Evolutionary conservation across 2,113 vertebrate species (phyloP), one percentile per base, ranked within the genome.

Genomic region (Illadopsis cleaveri): DNA sequence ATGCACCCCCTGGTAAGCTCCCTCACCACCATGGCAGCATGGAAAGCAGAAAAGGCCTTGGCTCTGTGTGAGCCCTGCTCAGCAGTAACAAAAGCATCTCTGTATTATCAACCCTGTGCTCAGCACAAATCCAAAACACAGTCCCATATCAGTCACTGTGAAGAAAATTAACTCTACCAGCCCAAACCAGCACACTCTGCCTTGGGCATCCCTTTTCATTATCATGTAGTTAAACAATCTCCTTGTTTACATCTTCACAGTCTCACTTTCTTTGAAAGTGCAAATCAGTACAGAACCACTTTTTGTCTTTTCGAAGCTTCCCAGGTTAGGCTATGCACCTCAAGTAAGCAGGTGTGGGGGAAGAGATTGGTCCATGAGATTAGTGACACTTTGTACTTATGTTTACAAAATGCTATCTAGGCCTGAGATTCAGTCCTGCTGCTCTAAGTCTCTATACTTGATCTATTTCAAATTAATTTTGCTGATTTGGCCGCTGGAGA

Each of bases 1-100:
- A 6, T 6, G 13, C 5, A 62, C 7, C 12, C 9, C 17, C 48
- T n/a, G n/a, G n/a, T n/a, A n/a, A 47, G 4, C 1, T 2, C 0
- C 24, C 20, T 64, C 14, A 30, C 21, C 12, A 33, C 12, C 0
- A 0, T 27, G 25, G 20, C 48, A 40, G 17, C 6, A 5, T 21
- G 50, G 9, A 57, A 44, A 65, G 58, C 58, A 81, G 44, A 51
- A 81, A 50, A 20, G 10, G 37, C 22, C 58, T 80, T 27, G 12
- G 58, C 25, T 73, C 18, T 38, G 37, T 28, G 51, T 19, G 1
- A 73, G 27, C 15, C 19, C 68, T 73, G 44, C 28, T 37, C 44
- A 58, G 27, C 68, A 44, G 4, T 20, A 38, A 44, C 27, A 73
- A 44, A 65, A 81, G 16, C 19, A 37, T 37, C 33, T 42, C 51